Evolutionary conservation across 2,113 vertebrate genomes (phyloP), one percentile per base, ranked within the genome.

Genomic region (Etia nguti): DNA sequence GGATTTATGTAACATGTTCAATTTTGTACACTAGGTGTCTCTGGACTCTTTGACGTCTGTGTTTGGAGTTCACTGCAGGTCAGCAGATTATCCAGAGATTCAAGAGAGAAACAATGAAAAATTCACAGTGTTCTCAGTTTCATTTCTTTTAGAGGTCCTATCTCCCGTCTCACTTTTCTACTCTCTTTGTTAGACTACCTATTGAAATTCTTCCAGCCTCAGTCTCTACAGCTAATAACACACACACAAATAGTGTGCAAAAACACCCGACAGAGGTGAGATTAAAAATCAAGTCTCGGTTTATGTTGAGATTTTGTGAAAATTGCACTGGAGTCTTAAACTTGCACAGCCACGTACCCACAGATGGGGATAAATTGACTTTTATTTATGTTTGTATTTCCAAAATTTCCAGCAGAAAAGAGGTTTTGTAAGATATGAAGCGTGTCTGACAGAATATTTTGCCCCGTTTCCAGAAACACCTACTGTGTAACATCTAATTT

Each of bases 191-290:
- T 80, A 75, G 48, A 56, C 43, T 57, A 16, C 31, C 65, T 81
- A 90, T 29, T 89, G 80, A 84, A 87, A 87, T 81, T 62, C 50
- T 88, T 73, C 83, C 50, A 15, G 34, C 62, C 36, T 55, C 73
- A 34, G 68, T 50, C 55, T 75, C 38, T 26, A 4, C 13, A 46
- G 13, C 22, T 73, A 73, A 73, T 46, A 22, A 80, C 26, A 16
- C 15, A 2, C 36, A 16, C 79, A 85, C 41, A 62, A 48, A 81
- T 24, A 34, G 38, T 52, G 59, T 43, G 77, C 13, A 70, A 59
- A 34, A n/a, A 16, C 41, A 12, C 34, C 36, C 18, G 38, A 59
- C 56, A 73, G 46, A 56, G 11, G 4, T 24, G 11, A 84, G 50
- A 86, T 81, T 55, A 81, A 81, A 89, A 84, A 59, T 43, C 75